Conservation (phyloP, 2,888 invertebrate genomes). For the Catocala nupta region DNA sequence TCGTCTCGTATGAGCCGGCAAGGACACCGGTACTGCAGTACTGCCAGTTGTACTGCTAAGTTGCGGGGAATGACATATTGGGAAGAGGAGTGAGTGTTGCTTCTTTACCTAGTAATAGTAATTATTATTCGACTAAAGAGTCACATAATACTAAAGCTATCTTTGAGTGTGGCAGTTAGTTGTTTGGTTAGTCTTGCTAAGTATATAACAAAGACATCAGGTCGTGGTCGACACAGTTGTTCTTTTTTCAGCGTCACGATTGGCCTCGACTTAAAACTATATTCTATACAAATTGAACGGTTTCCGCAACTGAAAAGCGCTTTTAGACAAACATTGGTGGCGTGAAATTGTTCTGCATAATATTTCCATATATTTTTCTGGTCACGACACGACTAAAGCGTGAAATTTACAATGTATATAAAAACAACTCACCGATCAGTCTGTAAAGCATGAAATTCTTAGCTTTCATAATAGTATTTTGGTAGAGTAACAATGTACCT, state of each 20-base stretch:
- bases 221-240: constrained; percentile 73
- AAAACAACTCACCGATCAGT: neutral
- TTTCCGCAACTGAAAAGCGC: constrained; percentile 34
- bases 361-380: constrained; percentile 3
- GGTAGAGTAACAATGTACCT: no score
- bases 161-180: no score
- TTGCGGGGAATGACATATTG: no score
- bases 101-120: no score
- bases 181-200: constrained; percentile 1
- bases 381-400: neutral
- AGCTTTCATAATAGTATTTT: no score
- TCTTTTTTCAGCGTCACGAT: constrained; percentile 58
- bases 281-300: constrained; percentile 54
- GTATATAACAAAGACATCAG: constrained; percentile 50
- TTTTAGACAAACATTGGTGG: neutral
- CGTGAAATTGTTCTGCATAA: constrained; percentile 17
- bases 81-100: no score
- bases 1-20: no score
- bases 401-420: neutral
- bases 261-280: constrained; percentile 68
- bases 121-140: no score
- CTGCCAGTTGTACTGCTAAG: no score
- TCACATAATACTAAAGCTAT: no score
- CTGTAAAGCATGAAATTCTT: neutral
- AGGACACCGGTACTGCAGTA: no score